A percentile compares a stretch with the other conserved stretches of the same genome.
These are phyloP conservation scores for Ranitomeya variabilis DNA, from an alignment of 2,113 vertebrate species.

Conservation along the genomic window DNA sequence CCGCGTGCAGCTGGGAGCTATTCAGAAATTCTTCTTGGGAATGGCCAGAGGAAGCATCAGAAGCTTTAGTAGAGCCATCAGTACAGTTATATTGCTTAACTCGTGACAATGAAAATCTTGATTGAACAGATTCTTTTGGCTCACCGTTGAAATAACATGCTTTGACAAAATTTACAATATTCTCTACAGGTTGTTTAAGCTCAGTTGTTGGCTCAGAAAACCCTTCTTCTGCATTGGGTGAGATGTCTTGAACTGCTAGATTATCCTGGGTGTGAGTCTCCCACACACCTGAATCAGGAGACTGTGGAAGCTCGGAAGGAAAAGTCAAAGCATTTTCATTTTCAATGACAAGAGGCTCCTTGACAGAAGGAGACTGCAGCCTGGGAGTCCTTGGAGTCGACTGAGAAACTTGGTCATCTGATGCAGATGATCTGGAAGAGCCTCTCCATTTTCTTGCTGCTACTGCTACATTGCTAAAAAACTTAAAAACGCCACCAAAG, in stretches of 20 bases:
- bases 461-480: conserved; percentile 83
- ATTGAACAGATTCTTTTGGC: not conserved
- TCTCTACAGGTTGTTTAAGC: not conserved
- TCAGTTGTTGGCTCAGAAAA: not conserved
- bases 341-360: conserved; percentile 67
- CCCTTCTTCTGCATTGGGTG: not conserved
- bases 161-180: not conserved
- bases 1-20: not conserved
- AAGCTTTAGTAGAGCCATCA: not conserved
- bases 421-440: conserved; percentile 77
- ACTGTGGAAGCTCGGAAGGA: conserved; percentile 61
- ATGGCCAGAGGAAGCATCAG: conserved; percentile 3
- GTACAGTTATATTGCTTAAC: not conserved
- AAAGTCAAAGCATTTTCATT: conserved; percentile 66
- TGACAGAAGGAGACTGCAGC: conserved; percentile 52
- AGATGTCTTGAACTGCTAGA: conserved; percentile 32
- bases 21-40: not conserved
- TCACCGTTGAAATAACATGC: not conserved
- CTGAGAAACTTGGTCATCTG: conserved; percentile 70
- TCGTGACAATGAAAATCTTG: not conserved
- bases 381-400: conserved; percentile 65
- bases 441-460: conserved; percentile 83
- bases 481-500: conserved; percentile 81
- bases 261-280: conserved; percentile 60
- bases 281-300: conserved; percentile 66